Evolutionary conservation across 2,113 vertebrate genomes (phyloP).

Genomic region (Daphoenositta chrysoptera): DNA sequence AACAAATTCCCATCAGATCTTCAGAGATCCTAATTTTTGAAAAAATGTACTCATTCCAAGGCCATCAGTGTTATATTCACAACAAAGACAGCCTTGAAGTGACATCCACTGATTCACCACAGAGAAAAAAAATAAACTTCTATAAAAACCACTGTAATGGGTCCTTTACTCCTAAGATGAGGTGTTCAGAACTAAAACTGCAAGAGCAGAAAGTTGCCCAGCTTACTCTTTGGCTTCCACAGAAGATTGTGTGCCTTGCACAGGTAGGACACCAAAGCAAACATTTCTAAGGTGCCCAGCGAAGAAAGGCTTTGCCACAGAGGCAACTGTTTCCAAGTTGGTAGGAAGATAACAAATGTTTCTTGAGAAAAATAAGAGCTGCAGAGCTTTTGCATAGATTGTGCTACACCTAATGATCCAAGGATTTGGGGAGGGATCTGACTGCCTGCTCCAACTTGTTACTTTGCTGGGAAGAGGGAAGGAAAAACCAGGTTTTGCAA

Average conservation of each 20-base stretch:
- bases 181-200: not conserved
- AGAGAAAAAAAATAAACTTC: not conserved
- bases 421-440: not conserved
- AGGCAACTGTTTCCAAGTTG: not conserved
- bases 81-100: not conserved
- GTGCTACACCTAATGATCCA: not conserved
- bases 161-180: not conserved
- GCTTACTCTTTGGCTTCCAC: not conserved
- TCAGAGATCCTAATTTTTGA: conserved; percentile 23
- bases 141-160: not conserved
- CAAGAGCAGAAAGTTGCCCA: not conserved
- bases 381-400: not conserved
- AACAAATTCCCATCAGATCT: not conserved
- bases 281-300: not conserved
- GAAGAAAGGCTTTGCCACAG: not conserved
- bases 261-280: not conserved
- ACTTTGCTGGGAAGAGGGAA: not conserved
- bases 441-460: not conserved
- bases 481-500: not conserved
- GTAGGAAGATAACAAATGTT: not conserved
- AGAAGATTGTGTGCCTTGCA: not conserved
- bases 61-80: not conserved
- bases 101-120: not conserved
- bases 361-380: not conserved
- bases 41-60: conserved; percentile 1